Evolutionary conservation across 2,797 vertebrate species (phyloP), one percentile per base, ranked within the genome.

Genomic region (Sebastes matsubarae): DNA sequence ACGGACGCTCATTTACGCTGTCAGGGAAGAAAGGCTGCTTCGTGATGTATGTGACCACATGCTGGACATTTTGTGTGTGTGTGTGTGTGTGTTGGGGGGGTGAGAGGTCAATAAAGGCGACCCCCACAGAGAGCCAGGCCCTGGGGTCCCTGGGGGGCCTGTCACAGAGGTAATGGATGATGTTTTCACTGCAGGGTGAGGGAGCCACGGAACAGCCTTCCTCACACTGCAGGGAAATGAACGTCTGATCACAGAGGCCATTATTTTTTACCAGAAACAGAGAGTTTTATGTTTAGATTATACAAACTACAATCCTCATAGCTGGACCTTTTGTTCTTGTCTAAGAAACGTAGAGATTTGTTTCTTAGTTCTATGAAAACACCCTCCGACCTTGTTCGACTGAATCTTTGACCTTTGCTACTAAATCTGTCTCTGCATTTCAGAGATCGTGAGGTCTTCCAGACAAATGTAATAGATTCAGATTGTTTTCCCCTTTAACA

Each of bases 141-240:
- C 86, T 68, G 2, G 68, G 94, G 92, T 93, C 94, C 94, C 92
- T 78, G 72, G 89, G 89, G 91, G 71, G 77, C 92, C 96, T 97
- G 96, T 96, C 95, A 94, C 84, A 67, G 91, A 89, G 83, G 87
- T 96, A 97, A 97, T 94, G 96, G 96, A 97, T 96, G 96, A 94
- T 96, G 96, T 96, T 97, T 97, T 96, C 95, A 92, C 96, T 96
- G 92, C 93, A 93, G 95, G 94, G 93, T 92, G 87, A 95, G 94
- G 91, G 89, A 82, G 87, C 90, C 86, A 91, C 93, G 93, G 90
- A 90, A 66, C 81, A 75, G 70, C 73, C 79, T 1, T 29, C 94
- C 93, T 90, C 91, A 88, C 90, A 93, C 93, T 94, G 60, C 68
- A 81, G 93, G 90, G 89, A 92, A 95, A 95, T 88, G 87, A 84